A percentile compares a stretch with the other conserved stretches of the same genome.
phyloP scores from a whole-genome alignment of 2,113 vertebrate species.

The Crotalus helleri region DNA sequence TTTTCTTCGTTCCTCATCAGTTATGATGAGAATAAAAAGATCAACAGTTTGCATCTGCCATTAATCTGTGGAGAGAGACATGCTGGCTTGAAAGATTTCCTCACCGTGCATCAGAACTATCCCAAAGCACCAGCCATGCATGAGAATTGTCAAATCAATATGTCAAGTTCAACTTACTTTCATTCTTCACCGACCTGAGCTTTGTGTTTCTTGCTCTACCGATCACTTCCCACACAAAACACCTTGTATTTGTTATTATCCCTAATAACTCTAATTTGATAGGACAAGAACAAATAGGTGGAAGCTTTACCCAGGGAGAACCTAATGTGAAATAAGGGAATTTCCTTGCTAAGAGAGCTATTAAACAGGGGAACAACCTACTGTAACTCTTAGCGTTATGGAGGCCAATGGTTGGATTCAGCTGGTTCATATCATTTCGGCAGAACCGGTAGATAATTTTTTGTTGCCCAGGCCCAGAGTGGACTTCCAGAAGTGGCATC shows the following conservation, averaged over 20 bases:
- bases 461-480: too few relatives aligned
- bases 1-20: not conserved
- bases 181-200: not conserved
- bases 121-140: not conserved
- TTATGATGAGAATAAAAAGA: not conserved
- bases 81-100: not conserved
- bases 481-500: too few relatives aligned
- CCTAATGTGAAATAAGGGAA: not conserved
- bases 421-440: too few relatives aligned
- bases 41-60: not conserved
- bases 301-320: not conserved
- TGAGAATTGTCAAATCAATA: not conserved
- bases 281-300: not conserved
- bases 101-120: not conserved
- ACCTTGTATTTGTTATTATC: not conserved
- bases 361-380: not conserved
- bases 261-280: not conserved
- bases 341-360: not conserved
- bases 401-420: too few relatives aligned
- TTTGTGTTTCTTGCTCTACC: not conserved
- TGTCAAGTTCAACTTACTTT: not conserved
- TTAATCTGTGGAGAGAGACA: not conserved
- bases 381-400: not conserved
- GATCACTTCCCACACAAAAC: not conserved
- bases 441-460: too few relatives aligned